Percentiles rank a stretch among this genome's conserved stretches.
phyloP scores from a whole-genome alignment of 2,888 invertebrate genomes.

The Cloeon dipterum region DNA sequence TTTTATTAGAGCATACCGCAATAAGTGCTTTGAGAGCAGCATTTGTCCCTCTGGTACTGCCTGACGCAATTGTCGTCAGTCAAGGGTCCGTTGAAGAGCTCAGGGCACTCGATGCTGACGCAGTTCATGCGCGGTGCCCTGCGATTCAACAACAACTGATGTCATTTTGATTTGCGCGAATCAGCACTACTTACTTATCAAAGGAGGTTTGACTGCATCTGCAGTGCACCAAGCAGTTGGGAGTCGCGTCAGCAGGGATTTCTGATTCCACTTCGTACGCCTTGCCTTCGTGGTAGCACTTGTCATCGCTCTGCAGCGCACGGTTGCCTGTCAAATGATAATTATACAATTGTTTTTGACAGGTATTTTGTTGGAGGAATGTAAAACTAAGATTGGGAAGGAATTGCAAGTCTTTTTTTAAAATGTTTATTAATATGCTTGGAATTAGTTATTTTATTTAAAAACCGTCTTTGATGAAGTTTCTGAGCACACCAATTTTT shows the following conservation, averaged over 20 bases:
- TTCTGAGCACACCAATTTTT: no score
- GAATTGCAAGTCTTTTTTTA: no score
- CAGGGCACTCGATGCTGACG: slow-evolving; percentile 2
- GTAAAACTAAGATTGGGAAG: no score
- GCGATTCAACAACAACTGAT: not conserved
- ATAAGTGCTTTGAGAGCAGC: slow-evolving; percentile 1
- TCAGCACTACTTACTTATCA: not conserved
- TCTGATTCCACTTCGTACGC: not conserved
- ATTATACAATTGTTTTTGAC: no score
- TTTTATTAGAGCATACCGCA: slow-evolving; percentile 4
- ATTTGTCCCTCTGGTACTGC: not conserved
- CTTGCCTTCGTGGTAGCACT: slow-evolving; percentile 3
- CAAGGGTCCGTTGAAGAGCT: slow-evolving; percentile 1
- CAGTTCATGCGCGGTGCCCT: slow-evolving; percentile 1
- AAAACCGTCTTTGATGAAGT: no score
- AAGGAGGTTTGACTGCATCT: not conserved
- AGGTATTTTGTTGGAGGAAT: no score
- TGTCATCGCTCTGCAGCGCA: not conserved
- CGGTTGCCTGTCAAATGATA: no score
- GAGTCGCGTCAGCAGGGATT: not conserved
- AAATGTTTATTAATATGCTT: no score
- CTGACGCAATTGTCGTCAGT: not conserved
- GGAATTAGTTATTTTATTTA: no score
- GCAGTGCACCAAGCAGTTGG: slow-evolving; percentile 3
- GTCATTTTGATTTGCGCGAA: no score